Conservation (phyloP, 2,113 vertebrate genomes). For the Ahaetulla prasina region DNA sequence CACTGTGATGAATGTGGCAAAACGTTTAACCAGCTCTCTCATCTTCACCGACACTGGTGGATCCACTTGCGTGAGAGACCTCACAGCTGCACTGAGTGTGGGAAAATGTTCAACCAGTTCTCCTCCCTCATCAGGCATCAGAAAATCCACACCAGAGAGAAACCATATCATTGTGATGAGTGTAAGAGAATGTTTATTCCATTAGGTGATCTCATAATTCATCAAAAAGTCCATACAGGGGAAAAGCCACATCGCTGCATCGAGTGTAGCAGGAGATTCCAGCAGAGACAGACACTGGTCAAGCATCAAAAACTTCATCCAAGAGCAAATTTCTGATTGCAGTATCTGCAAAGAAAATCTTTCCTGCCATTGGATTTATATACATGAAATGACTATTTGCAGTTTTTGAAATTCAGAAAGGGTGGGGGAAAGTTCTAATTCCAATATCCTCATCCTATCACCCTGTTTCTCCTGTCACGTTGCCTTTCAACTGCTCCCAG, state of each 20-base stretch:
- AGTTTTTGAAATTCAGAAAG: not conserved
- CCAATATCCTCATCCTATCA: not conserved
- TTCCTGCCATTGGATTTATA: not conserved
- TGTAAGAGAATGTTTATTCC: constrained; percentile 60
- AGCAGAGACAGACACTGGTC: constrained; percentile 46
- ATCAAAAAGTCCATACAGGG: constrained; percentile 60
- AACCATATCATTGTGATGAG: constrained; percentile 56
- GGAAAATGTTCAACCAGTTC: not conserved
- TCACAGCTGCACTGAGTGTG: not conserved
- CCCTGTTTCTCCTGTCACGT: too few relatives aligned
- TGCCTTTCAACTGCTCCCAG: not conserved
- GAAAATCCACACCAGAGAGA: constrained; percentile 30
- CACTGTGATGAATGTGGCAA: constrained; percentile 56
- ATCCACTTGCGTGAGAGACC: constrained; percentile 28
- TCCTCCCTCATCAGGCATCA: not conserved
- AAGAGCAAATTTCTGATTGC: not conserved
- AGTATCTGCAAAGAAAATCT: not conserved
- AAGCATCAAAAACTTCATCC: constrained; percentile 55
- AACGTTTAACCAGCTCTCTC: constrained; percentile 55
- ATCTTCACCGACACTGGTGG: constrained; percentile 57
- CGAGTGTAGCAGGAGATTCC: constrained; percentile 31
- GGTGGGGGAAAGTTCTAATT: not conserved
- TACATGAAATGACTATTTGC: not conserved
- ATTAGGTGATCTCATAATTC: constrained; percentile 17
- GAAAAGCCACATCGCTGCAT: constrained; percentile 59